phyloP scores from a whole-genome alignment of 2,113 vertebrate species.

The Callionymus lyra region DNA sequence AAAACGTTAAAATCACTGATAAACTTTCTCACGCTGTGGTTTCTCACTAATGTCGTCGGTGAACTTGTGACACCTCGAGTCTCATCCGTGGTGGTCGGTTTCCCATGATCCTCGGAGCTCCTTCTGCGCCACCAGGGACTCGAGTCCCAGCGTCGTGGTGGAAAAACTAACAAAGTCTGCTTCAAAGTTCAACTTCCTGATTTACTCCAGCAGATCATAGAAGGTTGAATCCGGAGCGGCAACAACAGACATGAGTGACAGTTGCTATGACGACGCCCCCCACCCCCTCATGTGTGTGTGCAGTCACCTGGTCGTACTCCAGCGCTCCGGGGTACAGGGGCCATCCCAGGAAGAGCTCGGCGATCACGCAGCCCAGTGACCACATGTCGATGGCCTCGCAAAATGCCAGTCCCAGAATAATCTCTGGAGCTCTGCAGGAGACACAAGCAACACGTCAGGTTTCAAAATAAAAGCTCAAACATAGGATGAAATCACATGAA shows the following conservation, averaged over 20 bases:
- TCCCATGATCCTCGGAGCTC: conserved; percentile 39
- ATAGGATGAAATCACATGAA: too few species aligned
- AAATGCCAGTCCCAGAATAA: conserved; percentile 96
- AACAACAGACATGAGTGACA: too few species aligned
- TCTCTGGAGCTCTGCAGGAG: conserved; percentile 89
- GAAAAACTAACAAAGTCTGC: conserved; percentile 22
- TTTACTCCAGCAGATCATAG: conserved; percentile 22
- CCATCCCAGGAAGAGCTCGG: conserved; percentile 95
- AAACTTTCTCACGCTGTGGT: background rate
- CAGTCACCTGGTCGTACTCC: conserved; percentile 94
- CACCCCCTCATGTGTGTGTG: background rate
- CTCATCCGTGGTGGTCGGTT: conserved; percentile 8
- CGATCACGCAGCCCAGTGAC: conserved; percentile 95
- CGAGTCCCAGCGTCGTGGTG: conserved; percentile 7
- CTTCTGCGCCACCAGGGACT: conserved; percentile 15
- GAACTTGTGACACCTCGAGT: background rate
- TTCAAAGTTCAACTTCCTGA: conserved; percentile 44
- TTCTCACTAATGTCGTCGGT: background rate
- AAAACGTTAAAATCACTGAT: background rate
- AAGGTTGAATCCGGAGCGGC: too few species aligned
- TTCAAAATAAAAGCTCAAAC: too few species aligned
- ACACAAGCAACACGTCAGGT: conserved; percentile 11
- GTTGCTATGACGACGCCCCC: too few species aligned
- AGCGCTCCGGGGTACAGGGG: conserved; percentile 94
- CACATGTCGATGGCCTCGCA: conserved; percentile 99